These are phyloP conservation scores for Dissostichus mawsoni DNA, from an alignment of 2,113 vertebrate species.

Conservation along the genomic window DNA sequence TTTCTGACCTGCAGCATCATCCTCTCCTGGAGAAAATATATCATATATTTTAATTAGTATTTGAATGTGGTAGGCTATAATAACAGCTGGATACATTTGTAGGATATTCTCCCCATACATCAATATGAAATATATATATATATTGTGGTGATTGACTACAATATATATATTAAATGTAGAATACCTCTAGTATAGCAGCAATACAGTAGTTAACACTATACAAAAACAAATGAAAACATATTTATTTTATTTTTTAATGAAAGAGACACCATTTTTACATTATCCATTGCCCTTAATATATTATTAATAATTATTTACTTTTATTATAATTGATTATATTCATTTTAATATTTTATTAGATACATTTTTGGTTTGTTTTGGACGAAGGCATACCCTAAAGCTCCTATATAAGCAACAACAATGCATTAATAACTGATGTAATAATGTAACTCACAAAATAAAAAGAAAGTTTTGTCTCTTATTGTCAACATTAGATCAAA, in stretches of 20 bases:
- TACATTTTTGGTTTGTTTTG: too few species aligned
- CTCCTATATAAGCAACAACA: too few species aligned
- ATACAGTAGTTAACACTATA: not conserved
- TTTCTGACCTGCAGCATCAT: conserved; percentile 57
- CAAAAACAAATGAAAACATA: not conserved
- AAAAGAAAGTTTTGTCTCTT: not conserved
- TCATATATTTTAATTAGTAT: not conserved
- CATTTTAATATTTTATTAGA: too few species aligned
- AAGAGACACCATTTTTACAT: too few species aligned
- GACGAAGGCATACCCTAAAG: too few species aligned
- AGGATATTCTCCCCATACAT: not conserved
- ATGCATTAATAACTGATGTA: too few species aligned
- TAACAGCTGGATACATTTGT: not conserved
- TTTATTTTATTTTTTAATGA: not conserved
- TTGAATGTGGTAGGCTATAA: not conserved
- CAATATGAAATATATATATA: not conserved
- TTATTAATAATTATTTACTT: too few species aligned
- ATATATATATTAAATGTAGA: not conserved
- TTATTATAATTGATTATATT: too few species aligned
- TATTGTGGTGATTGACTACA: too few species aligned
- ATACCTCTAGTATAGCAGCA: not conserved
- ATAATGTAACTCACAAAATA: too few species aligned
- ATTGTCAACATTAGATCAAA: not conserved
- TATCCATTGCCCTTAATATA: too few species aligned
- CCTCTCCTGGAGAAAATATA: conserved; percentile 58